These are phyloP conservation scores for Colostygia pectinataria DNA, from an alignment of 2,888 invertebrate genomes.

Conservation along the genomic window DNA sequence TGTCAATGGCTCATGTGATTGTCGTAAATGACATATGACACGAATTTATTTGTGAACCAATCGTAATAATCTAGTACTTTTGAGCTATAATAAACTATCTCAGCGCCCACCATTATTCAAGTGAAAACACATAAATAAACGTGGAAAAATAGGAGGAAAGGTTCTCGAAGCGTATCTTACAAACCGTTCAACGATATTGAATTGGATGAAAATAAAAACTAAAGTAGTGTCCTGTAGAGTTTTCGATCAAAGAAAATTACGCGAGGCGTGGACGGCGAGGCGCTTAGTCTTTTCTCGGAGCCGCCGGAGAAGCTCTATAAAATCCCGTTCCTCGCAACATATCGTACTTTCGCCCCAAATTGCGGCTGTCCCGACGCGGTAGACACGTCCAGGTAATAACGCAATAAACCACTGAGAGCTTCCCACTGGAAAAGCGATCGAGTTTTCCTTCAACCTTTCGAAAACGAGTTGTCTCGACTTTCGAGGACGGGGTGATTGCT, in stretches of 20 bases:
- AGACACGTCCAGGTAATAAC: constrained; percentile 83
- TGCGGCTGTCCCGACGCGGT: constrained; percentile 77
- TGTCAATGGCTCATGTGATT: constrained; percentile 57
- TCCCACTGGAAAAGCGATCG: constrained; percentile 81
- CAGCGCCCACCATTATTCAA: constrained; percentile 36
- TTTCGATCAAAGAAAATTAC: constrained; percentile 80
- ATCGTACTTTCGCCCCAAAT: constrained; percentile 78
- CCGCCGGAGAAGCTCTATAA: constrained; percentile 66
- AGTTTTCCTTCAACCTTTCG: constrained; percentile 79
- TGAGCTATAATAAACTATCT: constrained; percentile 38
- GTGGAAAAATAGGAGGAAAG: constrained; percentile 39
- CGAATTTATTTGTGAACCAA: constrained; percentile 43
- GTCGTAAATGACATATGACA: constrained; percentile 57
- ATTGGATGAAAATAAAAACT: constrained; percentile 75
- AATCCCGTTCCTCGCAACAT: constrained; percentile 78
- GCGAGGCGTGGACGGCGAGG: constrained; percentile 55
- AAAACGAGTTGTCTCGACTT: constrained; percentile 75
- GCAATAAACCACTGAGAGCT: constrained; percentile 82
- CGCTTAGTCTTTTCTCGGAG: constrained; percentile 65
- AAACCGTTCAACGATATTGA: constrained; percentile 63
- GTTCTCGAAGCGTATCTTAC: constrained; percentile 49
- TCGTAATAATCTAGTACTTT: constrained; percentile 26
- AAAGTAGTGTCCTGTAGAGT: constrained; percentile 63
- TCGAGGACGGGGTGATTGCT: constrained; percentile 46
- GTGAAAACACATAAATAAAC: constrained; percentile 38